Evolutionary conservation across 2,797 vertebrate genomes (phyloP), one percentile per base, ranked within the genome.

Genomic region (Astyanax mexicanus): DNA sequence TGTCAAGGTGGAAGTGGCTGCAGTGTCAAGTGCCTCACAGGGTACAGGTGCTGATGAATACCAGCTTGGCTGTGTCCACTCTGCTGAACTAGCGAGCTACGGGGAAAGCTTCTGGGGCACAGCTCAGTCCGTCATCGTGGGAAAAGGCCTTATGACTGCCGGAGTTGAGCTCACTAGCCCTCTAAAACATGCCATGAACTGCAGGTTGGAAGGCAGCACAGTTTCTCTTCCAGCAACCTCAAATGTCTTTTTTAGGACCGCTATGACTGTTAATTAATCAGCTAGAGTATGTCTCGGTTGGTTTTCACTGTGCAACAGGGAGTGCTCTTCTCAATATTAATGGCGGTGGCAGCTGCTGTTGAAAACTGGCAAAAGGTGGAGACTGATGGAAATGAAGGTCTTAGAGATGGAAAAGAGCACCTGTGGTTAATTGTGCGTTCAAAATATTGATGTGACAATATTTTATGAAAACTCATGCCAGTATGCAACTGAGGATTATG

Each of bases 11-110:
- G 15, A 47, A 66, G 42, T 29, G 62, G n/a, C 13, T 29, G 40
- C 62, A 8, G 62, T 40, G 62, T 65, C 62, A 45, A 64, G 37
- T 57, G 12, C 12, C 25, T 23, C 52, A 13, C 52, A 62, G 60
- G n/a, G 35, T 27, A 6, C 12, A 6, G 11, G 58, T 40, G 37
- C 60, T 23, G 60, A 42, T 62, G 60, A 42, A 21, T 19, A 32
- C 58, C 58, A 58, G 35, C 57, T 38, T 38, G 32, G 8, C 57
- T 37, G 32, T 4, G 17, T 60, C 49, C 49, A 52, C 21, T 52
- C 19, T 52, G 51, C 35, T 40, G 58, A 29, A 40, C 58, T 19
- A 25, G 35, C 35, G 10, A 38, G 29, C 38, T 27, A 42, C 45
- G 40, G 19, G 9, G 42, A 17, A 66, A 45, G 23, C 12, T 0